Conservation (phyloP, 2,797 vertebrate species). For the Parauchenoglanis ngamensis region DNA sequence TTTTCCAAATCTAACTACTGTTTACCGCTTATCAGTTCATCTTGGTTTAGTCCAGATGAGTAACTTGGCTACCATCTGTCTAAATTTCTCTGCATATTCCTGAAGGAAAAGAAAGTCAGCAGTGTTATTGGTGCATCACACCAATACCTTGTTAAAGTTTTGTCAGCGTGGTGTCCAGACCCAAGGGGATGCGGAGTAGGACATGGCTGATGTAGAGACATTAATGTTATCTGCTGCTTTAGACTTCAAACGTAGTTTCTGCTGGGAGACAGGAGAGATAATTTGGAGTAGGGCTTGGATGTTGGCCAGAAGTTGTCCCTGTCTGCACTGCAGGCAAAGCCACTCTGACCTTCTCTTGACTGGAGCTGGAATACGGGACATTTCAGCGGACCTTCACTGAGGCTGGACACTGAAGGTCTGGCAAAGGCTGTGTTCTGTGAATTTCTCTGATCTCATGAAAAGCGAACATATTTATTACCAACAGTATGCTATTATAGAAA, state of each 20-base stretch:
- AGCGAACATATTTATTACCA: constrained; percentile 7
- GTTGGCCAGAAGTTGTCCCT: constrained; percentile 48
- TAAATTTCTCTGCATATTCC: too few relatives aligned
- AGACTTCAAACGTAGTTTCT: constrained; percentile 42
- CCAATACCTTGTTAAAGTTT: constrained; percentile 44
- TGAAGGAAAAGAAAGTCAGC: background rate
- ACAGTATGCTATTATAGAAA: background rate
- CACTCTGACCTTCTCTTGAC: constrained; percentile 60
- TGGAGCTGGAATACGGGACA: constrained; percentile 28
- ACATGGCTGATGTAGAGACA: constrained; percentile 38
- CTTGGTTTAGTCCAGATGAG: background rate
- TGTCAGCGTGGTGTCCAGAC: constrained; percentile 40
- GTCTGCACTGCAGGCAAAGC: constrained; percentile 41
- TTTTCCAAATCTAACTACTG: background rate
- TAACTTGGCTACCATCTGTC: background rate
- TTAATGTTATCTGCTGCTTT: constrained; percentile 47
- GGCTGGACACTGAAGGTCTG: constrained; percentile 18
- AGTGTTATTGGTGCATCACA: constrained; percentile 36
- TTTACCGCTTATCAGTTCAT: background rate
- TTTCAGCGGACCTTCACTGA: constrained; percentile 27
- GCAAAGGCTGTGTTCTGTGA: constrained; percentile 30
- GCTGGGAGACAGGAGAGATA: constrained; percentile 18
- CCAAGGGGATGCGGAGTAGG: background rate
- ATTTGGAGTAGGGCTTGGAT: constrained; percentile 45
- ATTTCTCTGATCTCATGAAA: constrained; percentile 35